phyloP scores from a whole-genome alignment of 2,797 vertebrate species.

The Hoplostethus atlanticus region DNA sequence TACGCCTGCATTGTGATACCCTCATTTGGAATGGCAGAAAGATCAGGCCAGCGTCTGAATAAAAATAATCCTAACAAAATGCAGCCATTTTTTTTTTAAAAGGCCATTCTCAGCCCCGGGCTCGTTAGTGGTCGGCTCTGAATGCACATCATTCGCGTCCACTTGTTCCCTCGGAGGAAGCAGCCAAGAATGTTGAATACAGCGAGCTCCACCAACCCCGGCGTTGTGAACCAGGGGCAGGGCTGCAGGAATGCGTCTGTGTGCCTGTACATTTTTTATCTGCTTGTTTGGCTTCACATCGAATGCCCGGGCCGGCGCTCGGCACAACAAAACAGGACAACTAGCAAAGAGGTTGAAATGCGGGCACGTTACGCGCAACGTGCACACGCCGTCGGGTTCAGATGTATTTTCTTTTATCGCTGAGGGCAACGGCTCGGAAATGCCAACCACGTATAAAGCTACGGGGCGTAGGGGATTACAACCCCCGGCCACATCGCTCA shows the following conservation, averaged over 20 bases:
- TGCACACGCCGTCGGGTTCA: not conserved
- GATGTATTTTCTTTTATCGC: not conserved
- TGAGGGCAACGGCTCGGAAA: conserved; percentile 5
- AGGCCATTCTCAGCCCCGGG: conserved; percentile 65
- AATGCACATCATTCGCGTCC: conserved; percentile 67
- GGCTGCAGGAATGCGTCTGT: conserved; percentile 26
- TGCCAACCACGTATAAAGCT: not conserved
- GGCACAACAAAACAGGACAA: conserved; percentile 8
- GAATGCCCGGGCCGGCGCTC: conserved; percentile 11
- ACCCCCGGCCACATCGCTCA: conserved; percentile 35
- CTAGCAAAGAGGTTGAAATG: conserved; percentile 5
- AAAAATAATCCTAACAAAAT: conserved; percentile 63
- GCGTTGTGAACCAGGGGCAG: not conserved
- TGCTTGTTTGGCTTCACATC: conserved; percentile 26
- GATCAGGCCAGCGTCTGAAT: conserved; percentile 52
- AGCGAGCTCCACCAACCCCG: conserved; percentile 4
- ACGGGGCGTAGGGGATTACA: conserved; percentile 42
- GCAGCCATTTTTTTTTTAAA: conserved; percentile 52
- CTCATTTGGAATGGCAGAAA: conserved; percentile 60
- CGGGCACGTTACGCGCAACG: not conserved
- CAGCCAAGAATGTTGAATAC: conserved; percentile 43
- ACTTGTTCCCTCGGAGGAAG: conserved; percentile 58
- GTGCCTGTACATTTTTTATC: conserved; percentile 51
- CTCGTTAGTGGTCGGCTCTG: conserved; percentile 59
- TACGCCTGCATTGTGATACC: conserved; percentile 49